phyloP scores from a whole-genome alignment of 2,888 invertebrate genomes.

The Folsomia manolachei region DNA sequence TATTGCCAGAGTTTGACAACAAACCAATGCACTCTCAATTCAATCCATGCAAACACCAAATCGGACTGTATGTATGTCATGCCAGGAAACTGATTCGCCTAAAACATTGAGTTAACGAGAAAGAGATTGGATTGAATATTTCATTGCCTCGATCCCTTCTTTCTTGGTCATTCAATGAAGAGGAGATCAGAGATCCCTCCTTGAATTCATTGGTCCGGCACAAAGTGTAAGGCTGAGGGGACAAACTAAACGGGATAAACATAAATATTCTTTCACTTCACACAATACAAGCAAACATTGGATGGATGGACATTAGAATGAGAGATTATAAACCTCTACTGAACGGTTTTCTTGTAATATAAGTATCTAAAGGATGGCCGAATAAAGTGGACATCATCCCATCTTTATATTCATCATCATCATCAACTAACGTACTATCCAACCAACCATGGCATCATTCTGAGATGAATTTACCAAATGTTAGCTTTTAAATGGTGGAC shows the following conservation, averaged over 20 bases:
- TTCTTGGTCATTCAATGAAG: background rate
- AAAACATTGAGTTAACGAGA: background rate
- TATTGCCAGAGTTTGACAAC: no score
- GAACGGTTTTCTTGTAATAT: background rate
- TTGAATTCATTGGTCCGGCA: background rate
- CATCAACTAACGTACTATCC: no score
- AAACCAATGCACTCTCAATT: no score
- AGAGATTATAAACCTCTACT: background rate
- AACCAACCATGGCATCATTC: no score
- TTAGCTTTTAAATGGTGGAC: conserved; percentile 1
- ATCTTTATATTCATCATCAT: background rate
- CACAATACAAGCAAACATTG: background rate
- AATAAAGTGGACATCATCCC: background rate
- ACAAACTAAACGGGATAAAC: background rate
- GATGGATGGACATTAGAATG: background rate
- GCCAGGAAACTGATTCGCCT: background rate
- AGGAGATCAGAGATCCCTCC: background rate
- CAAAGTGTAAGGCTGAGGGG: background rate
- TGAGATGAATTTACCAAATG: background rate
- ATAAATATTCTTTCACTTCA: background rate
- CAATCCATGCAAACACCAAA: background rate
- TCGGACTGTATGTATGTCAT: background rate
- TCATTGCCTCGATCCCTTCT: background rate
- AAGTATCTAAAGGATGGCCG: background rate
- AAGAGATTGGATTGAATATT: background rate